Conservation (phyloP, 2,113 vertebrate genomes). For the Abramis brama region DNA sequence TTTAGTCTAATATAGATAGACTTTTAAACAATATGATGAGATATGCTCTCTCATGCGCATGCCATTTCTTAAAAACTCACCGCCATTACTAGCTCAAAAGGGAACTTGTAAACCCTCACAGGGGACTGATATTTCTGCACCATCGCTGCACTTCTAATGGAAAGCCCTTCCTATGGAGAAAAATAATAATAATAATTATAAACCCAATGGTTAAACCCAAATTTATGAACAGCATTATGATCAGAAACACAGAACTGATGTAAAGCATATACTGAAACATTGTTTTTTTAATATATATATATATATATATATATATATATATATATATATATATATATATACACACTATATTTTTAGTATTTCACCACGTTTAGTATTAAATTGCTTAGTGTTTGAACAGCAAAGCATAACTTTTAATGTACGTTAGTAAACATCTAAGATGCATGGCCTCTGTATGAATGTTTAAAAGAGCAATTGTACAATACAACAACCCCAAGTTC, state of each 20-base stretch:
- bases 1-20: background rate
- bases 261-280: background rate
- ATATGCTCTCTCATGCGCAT: slow-evolving; percentile 63
- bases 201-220: too few species aligned
- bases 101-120: slow-evolving; percentile 91
- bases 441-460: background rate
- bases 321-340: background rate
- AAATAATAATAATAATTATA: background rate
- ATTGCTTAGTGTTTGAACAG: background rate
- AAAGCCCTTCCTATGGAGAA: background rate
- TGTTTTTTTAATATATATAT: too few species aligned
- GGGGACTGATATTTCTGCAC: slow-evolving; percentile 98
- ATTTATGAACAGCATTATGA: background rate
- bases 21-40: background rate
- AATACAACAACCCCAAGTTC: background rate
- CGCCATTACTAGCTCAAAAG: slow-evolving; percentile 96
- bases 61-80: slow-evolving; percentile 77
- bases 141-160: slow-evolving; percentile 75
- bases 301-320: too few species aligned
- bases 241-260: background rate
- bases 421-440: background rate
- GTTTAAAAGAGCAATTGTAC: background rate
- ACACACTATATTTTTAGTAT: background rate
- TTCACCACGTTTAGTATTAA: background rate
- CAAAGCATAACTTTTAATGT: background rate